Evolutionary conservation across 2,888 invertebrate species (phyloP).

Genomic region (Meandrusa payeni): DNA sequence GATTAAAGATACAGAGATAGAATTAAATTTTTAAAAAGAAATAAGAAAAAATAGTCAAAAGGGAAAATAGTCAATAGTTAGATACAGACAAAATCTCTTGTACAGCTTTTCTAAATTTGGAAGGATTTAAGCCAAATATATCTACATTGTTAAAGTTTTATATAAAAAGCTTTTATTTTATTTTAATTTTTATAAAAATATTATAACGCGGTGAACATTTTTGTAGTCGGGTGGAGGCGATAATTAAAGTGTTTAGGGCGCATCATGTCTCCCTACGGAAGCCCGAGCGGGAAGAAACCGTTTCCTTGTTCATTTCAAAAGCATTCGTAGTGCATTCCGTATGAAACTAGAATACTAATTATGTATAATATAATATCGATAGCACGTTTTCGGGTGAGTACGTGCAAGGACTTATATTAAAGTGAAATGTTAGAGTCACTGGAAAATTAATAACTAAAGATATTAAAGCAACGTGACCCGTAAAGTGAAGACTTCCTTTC

Average conservation of each 20-base stretch:
- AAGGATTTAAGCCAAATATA: too few relatives aligned
- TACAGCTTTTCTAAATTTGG: too few relatives aligned
- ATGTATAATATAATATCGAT: slow-evolving; percentile 20
- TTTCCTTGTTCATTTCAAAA: slow-evolving; percentile 4
- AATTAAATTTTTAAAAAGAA: too few relatives aligned
- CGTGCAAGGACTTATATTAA: slow-evolving; percentile 17
- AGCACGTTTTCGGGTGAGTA: slow-evolving; percentile 12
- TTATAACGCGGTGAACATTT: too few relatives aligned
- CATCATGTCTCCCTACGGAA: slow-evolving; percentile 2
- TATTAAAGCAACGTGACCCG: slow-evolving; percentile 11
- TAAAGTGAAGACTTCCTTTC: neutral
- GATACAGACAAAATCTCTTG: too few relatives aligned
- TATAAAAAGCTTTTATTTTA: too few relatives aligned
- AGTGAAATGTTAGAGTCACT: slow-evolving; percentile 10
- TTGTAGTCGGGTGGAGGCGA: neutral
- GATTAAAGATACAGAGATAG: too few relatives aligned
- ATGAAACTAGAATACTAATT: slow-evolving; percentile 22
- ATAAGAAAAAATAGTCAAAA: too few relatives aligned
- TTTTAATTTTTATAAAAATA: too few relatives aligned
- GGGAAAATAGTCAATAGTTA: too few relatives aligned
- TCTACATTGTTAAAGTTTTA: too few relatives aligned
- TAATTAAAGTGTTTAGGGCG: slow-evolving; percentile 9
- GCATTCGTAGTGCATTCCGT: slow-evolving; percentile 14
- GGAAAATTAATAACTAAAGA: slow-evolving; percentile 22
- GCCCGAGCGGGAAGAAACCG: neutral